Percentiles rank a stretch among this genome's conserved stretches.
These are phyloP conservation scores for Microtus pennsylvanicus DNA, from an alignment of 2,113 vertebrate species.

Conservation along the genomic window DNA sequence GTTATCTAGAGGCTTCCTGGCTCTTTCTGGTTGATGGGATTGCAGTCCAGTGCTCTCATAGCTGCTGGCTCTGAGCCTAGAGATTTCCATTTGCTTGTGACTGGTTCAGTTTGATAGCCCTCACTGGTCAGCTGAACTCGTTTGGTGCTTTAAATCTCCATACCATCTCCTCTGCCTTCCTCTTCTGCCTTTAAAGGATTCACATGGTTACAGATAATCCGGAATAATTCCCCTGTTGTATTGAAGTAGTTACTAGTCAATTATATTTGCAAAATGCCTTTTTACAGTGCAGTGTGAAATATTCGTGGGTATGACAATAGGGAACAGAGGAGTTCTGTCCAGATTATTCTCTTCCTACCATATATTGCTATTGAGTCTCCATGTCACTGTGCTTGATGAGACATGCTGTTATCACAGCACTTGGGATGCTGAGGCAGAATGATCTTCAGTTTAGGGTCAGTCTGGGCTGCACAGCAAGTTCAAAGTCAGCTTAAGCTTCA, in stretches of 20 bases:
- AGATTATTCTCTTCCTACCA: neutral
- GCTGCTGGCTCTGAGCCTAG: neutral
- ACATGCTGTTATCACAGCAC: neutral
- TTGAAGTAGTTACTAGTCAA: neutral
- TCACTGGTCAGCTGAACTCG: neutral
- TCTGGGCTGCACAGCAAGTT: neutral
- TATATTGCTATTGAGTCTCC: neutral
- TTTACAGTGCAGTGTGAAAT: slow-evolving; percentile 12
- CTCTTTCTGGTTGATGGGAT: neutral
- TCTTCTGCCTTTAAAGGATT: neutral
- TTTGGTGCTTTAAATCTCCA: neutral
- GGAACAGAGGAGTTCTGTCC: neutral
- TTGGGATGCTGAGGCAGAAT: neutral
- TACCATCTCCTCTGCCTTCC: neutral
- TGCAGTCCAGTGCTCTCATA: neutral
- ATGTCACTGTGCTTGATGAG: neutral
- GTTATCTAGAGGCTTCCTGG: neutral
- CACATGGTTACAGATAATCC: neutral
- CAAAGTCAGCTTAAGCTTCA: neutral
- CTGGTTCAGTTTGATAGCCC: neutral
- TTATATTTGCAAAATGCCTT: neutral
- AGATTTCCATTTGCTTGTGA: neutral
- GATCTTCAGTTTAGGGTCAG: neutral
- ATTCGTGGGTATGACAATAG: neutral
- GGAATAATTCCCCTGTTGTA: neutral